A percentile compares a stretch with the other conserved stretches of the same genome.
These are phyloP conservation scores for Rhinogobius similis DNA, from an alignment of 2,113 vertebrate species.

Conservation along the genomic window DNA sequence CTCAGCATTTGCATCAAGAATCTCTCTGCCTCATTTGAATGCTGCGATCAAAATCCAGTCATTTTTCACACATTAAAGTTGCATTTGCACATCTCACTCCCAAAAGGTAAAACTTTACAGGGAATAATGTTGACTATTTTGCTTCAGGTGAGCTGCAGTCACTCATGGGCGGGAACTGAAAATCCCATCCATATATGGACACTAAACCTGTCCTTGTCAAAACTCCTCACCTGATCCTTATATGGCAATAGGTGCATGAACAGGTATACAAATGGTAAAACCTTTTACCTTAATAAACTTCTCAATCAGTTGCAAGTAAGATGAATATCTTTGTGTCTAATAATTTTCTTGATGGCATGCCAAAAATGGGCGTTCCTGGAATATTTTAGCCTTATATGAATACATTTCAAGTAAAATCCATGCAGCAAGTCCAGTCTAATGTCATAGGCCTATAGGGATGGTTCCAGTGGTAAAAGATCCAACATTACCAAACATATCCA, in stretches of 20 bases:
- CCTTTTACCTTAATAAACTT: neutral
- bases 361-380: no score
- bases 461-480: neutral
- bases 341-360: neutral
- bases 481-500: neutral
- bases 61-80: neutral
- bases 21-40: conserved; percentile 1
- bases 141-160: conserved; percentile 41
- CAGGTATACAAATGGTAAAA: conserved; percentile 4
- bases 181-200: conserved; percentile 67
- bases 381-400: no score
- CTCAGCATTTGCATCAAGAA: conserved; percentile 33
- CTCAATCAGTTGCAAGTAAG: neutral
- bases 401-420: no score
- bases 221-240: conserved; percentile 51
- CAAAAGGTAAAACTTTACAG: neutral
- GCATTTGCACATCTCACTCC: neutral
- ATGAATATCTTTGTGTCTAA: neutral
- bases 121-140: neutral
- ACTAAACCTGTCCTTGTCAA: conserved; percentile 47
- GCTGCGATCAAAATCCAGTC: neutral
- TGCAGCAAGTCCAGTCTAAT: no score
- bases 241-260: conserved; percentile 59
- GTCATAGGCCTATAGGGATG: neutral
- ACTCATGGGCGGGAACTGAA: conserved; percentile 26